Conservation (phyloP, 2,797 vertebrate genomes). For the Phalanger gymnotis region DNA sequence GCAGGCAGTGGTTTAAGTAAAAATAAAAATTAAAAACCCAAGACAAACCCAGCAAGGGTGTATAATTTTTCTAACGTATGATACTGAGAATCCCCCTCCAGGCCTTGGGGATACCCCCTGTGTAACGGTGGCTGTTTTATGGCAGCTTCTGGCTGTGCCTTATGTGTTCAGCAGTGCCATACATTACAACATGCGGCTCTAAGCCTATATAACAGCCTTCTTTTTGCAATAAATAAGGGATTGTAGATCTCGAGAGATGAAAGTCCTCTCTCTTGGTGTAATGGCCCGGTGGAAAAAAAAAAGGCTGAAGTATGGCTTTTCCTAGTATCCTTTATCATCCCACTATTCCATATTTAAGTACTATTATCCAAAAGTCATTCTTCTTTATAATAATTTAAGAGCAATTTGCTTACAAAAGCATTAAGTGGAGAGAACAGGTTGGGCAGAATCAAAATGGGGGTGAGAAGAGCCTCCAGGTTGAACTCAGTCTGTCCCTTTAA, state of each 20-base stretch:
- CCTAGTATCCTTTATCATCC: slow-evolving; percentile 59
- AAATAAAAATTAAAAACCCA: neutral
- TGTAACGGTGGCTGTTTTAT: slow-evolving; percentile 29
- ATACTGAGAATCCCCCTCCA: neutral
- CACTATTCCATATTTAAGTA: slow-evolving; percentile 72
- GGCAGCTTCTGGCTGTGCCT: slow-evolving; percentile 36
- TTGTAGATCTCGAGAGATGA: slow-evolving; percentile 50
- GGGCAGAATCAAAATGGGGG: slow-evolving; percentile 74
- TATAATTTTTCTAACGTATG: slow-evolving; percentile 29
- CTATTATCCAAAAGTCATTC: slow-evolving; percentile 75
- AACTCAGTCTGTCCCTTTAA: slow-evolving; percentile 77
- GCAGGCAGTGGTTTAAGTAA: neutral
- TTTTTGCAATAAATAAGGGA: slow-evolving; percentile 43
- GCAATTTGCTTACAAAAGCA: slow-evolving; percentile 79
- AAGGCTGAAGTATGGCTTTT: slow-evolving; percentile 63
- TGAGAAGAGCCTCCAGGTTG: slow-evolving; percentile 69
- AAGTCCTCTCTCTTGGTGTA: slow-evolving; percentile 53
- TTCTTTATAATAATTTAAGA: slow-evolving; percentile 68
- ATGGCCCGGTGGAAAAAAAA: slow-evolving; percentile 57
- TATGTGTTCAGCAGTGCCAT: neutral
- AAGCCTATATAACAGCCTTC: slow-evolving; percentile 55
- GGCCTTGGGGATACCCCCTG: slow-evolving; percentile 5
- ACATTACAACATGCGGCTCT: slow-evolving; percentile 2
- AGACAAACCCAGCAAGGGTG: neutral
- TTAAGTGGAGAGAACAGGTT: slow-evolving; percentile 68